Evolutionary conservation across 2,888 invertebrate species (phyloP).

Genomic region (Bellardia bayeri): DNA sequence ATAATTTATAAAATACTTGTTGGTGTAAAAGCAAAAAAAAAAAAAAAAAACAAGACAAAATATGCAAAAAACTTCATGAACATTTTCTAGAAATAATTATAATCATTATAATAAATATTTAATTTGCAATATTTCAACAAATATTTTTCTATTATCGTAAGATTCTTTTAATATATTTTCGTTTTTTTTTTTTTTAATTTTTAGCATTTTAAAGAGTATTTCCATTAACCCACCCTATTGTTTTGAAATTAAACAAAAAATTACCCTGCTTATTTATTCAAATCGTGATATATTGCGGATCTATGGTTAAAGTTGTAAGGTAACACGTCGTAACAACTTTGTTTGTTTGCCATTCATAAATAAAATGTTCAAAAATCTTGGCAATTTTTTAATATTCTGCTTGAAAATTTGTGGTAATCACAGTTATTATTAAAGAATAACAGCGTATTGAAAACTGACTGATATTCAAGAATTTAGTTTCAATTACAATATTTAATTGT

Average conservation of each 20-base stretch:
- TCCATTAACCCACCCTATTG: slow-evolving; percentile 19
- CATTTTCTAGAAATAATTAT: slow-evolving; percentile 34
- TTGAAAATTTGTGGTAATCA: background rate
- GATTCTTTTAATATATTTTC: background rate
- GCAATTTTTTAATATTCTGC: background rate
- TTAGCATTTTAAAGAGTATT: background rate
- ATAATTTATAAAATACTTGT: slow-evolving; percentile 52
- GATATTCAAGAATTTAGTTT: too few species aligned
- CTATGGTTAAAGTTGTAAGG: background rate
- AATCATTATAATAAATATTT: slow-evolving; percentile 43
- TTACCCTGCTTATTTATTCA: background rate
- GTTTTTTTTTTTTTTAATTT: background rate
- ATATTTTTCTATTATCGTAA: background rate
- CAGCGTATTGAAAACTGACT: background rate
- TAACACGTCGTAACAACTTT: slow-evolving; percentile 58
- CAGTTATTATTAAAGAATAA: background rate
- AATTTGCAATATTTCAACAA: slow-evolving; percentile 5
- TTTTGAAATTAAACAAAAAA: background rate
- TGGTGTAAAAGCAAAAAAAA: background rate
- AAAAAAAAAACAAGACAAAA: background rate
- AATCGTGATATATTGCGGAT: slow-evolving; percentile 15
- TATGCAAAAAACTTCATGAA: slow-evolving; percentile 13
- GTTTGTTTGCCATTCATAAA: slow-evolving; percentile 40
- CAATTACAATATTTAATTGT: too few species aligned
- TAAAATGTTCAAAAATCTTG: background rate